These are phyloP conservation scores for Vireo griseus DNA, from an alignment of 2,797 vertebrate species.

Conservation along the genomic window DNA sequence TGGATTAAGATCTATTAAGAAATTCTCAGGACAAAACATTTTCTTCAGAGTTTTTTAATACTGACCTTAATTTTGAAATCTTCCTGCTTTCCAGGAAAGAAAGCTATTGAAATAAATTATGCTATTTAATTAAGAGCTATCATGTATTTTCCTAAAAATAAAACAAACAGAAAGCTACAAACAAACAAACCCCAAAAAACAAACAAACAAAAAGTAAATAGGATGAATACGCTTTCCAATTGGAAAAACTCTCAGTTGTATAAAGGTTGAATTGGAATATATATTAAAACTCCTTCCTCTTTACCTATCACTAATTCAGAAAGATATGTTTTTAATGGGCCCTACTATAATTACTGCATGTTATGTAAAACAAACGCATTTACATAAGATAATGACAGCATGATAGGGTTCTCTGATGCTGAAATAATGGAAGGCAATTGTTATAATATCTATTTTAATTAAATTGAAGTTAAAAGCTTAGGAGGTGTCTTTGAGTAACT, in stretches of 20 bases:
- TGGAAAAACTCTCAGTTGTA: neutral
- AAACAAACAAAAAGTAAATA: too few species aligned
- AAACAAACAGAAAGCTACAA: neutral
- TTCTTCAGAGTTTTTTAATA: neutral
- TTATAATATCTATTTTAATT: constrained; percentile 40
- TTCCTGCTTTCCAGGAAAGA: neutral
- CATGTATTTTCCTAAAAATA: neutral
- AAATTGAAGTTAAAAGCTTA: constrained; percentile 51
- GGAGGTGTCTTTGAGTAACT: constrained; percentile 16
- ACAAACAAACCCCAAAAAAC: neutral
- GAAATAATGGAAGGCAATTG: constrained; percentile 43
- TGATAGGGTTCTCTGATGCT: neutral
- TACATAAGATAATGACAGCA: constrained; percentile 36
- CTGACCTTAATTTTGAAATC: neutral
- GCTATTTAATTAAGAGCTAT: neutral
- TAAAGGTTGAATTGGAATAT: neutral
- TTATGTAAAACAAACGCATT: constrained; percentile 53
- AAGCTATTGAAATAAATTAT: neutral
- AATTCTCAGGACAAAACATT: neutral
- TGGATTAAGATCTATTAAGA: neutral
- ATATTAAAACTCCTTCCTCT: neutral
- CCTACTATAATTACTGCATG: neutral
- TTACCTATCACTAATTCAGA: neutral
- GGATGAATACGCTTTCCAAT: neutral
- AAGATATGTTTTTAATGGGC: neutral